Evolutionary conservation across 2,113 vertebrate genomes (phyloP).

Genomic region (Meriones unguiculatus): DNA sequence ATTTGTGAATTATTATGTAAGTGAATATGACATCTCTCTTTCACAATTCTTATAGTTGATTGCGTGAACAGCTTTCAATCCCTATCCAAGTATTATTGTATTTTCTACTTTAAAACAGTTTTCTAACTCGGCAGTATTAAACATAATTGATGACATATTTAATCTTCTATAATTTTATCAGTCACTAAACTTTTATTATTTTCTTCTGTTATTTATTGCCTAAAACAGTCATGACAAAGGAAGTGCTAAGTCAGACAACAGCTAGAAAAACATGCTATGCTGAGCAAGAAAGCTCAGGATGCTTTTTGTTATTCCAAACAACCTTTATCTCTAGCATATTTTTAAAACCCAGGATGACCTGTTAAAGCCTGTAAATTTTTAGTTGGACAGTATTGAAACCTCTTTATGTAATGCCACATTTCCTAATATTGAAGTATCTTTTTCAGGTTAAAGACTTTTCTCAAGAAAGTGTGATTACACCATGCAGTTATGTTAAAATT

Average conservation of each 20-base stretch:
- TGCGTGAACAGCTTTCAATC: background rate
- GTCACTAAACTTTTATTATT: background rate
- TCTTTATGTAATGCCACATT: background rate
- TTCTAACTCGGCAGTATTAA: background rate
- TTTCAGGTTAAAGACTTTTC: background rate
- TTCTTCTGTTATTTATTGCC: background rate
- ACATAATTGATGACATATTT: background rate
- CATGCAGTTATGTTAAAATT: background rate
- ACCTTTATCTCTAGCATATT: background rate
- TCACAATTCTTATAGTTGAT: background rate
- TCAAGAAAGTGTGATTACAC: background rate
- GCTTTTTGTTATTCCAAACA: background rate
- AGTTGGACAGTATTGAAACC: background rate
- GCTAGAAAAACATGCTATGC: background rate
- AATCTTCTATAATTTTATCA: background rate
- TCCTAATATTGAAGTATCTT: background rate
- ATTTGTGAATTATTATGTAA: background rate
- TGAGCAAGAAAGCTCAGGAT: background rate
- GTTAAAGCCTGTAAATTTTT: background rate
- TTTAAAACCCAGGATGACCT: background rate
- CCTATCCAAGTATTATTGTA: background rate
- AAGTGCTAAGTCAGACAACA: background rate
- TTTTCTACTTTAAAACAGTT: constrained; percentile 3
- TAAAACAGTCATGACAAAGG: background rate
- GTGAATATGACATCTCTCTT: background rate